Evolutionary conservation across 1,140 invertebrate genomes (phyloP), one percentile per base, ranked within the genome.

Genomic region (Sminthurinus signatus): DNA sequence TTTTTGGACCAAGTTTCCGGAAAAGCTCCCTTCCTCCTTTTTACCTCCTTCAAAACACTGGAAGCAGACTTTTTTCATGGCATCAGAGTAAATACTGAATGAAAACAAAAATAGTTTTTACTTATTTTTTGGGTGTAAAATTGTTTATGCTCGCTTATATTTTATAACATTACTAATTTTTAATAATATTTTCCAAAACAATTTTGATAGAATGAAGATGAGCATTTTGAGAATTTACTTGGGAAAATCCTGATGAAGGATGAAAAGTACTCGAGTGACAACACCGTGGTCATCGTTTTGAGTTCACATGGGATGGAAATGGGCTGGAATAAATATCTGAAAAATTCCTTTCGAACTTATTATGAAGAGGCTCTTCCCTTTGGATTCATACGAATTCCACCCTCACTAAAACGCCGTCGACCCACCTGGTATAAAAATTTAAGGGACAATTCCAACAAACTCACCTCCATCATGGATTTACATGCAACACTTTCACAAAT

Each of bases 351-450:
- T 57, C 58, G 72, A n/a, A 62, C 70, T 59, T 72, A 64, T 42
- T 68, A 72, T 27, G 72, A 73, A 55, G 72, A 73, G 39, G 64
- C 62, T 36, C 50, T 72, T 12, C 72, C 72, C 4, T 73, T 72
- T 51, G 64, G 70, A 44, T 72, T 64, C 32, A 50, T 72, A 31
- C 62, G 72, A 32, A 12, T 69, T 21, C 72, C 72, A 19, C 52
- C 43, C 2, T 23, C n/a, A 5, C 44, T 69, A 12, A 56, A 64
- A 21, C 19, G 44, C 2, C 15, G 5, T 19, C 23, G 52, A 55
- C 63, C 68, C 0, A 31, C 58, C 4, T 64, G 66, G 64, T 57
- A 51, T n/a, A 27, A 60, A 12, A 56, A 59, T 31, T 48, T 73
- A 21, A 52, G 42, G 36, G 15, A 19, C 1, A 73, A 73, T 32